phyloP scores from a whole-genome alignment of 2,113 vertebrate genomes.

The Tetraodon nigroviridis region DNA sequence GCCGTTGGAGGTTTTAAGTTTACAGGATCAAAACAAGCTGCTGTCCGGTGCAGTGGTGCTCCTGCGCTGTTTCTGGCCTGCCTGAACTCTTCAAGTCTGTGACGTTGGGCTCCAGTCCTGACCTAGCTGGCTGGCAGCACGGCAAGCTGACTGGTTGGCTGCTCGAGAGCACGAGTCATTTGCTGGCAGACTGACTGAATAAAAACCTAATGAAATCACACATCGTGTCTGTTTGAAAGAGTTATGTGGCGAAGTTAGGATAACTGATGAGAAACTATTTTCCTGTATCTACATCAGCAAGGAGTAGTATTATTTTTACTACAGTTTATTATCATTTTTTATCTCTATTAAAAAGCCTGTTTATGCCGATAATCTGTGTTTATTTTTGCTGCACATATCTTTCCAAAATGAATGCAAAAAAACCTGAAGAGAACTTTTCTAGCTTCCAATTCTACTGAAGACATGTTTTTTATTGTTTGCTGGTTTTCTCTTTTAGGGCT shows the following conservation, averaged over 20 bases:
- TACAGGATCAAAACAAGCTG: neutral
- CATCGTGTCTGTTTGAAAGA: constrained; percentile 2
- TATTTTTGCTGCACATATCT: no score
- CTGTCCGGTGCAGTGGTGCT: constrained; percentile 4
- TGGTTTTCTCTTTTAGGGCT: constrained; percentile 78
- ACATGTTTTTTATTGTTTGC: neutral
- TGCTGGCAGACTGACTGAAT: constrained; percentile 26
- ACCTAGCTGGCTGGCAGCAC: constrained; percentile 29
- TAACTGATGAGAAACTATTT: constrained; percentile 17
- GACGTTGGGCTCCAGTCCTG: constrained; percentile 36
- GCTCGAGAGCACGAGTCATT: constrained; percentile 25
- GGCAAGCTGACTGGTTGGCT: constrained; percentile 28
- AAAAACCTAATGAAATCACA: constrained; percentile 17
- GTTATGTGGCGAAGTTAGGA: constrained; percentile 12
- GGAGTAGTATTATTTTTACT: constrained; percentile 1
- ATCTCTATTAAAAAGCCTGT: no score
- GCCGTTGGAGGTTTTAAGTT: neutral
- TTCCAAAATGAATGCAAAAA: no score
- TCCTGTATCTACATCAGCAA: constrained; percentile 4
- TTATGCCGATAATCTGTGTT: no score
- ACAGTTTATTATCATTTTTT: no score
- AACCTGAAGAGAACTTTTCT: no score
- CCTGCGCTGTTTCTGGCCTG: constrained; percentile 9
- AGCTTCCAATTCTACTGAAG: no score
- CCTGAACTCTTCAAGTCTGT: constrained; percentile 27